Evolutionary conservation across 2,113 vertebrate species (phyloP).

Genomic region (Perognathus longimembris): DNA sequence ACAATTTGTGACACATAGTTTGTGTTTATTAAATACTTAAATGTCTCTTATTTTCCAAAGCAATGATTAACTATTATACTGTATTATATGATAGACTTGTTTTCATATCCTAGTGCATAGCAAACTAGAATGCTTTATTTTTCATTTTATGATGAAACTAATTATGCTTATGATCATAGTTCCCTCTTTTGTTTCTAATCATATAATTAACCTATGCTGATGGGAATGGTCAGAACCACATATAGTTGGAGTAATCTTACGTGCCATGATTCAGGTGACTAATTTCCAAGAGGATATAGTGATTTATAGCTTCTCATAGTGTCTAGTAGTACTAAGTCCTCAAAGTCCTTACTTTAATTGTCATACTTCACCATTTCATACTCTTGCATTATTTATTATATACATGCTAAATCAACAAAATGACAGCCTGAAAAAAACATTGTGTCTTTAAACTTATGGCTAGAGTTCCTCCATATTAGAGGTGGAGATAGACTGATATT

Average conservation of each 20-base stretch:
- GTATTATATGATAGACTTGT: not conserved
- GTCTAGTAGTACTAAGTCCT: not conserved
- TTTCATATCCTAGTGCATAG: not conserved
- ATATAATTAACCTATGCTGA: not conserved
- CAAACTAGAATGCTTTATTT: not conserved
- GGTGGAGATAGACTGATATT: not conserved
- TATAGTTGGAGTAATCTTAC: not conserved
- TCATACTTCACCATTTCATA: not conserved
- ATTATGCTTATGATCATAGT: not conserved
- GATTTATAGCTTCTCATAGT: not conserved
- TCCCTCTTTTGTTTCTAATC: not conserved
- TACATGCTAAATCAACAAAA: not conserved
- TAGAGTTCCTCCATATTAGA: not conserved
- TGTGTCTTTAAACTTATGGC: not conserved
- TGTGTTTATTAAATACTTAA: slow-evolving; percentile 5
- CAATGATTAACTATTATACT: not conserved
- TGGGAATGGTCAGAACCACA: not conserved
- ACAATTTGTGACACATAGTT: not conserved
- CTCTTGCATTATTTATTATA: not conserved
- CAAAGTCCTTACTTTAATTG: not conserved
- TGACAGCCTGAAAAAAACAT: not conserved
- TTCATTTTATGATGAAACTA: not conserved
- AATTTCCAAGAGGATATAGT: not conserved
- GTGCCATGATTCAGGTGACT: not conserved
- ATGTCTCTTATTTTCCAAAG: not conserved